Evolutionary conservation across 2,113 vertebrate genomes (phyloP).

Genomic region (Regulus satrapa): DNA sequence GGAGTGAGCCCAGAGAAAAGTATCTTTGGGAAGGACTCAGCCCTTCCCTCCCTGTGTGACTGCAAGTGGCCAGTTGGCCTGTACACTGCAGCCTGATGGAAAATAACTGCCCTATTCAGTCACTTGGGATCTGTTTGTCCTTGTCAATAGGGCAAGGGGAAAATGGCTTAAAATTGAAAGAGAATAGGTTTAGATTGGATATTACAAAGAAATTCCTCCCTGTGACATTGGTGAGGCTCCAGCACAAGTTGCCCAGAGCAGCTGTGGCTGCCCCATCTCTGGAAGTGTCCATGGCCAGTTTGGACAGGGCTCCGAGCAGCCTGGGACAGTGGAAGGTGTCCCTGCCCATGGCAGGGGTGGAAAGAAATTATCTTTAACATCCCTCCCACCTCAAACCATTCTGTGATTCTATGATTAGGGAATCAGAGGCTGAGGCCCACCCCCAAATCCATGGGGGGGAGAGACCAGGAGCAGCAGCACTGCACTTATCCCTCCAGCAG

Average conservation of each 20-base stretch:
- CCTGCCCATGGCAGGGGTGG: not conserved
- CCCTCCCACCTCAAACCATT: not conserved
- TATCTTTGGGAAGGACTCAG: not conserved
- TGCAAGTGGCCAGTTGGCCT: not conserved
- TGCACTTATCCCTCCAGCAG: not conserved
- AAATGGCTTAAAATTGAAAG: not conserved
- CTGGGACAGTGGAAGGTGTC: not conserved
- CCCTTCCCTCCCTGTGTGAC: not conserved
- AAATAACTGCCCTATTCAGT: not conserved
- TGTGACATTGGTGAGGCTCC: not conserved
- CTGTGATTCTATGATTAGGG: not conserved
- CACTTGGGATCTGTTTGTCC: not conserved
- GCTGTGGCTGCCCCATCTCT: not conserved
- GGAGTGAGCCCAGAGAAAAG: not conserved
- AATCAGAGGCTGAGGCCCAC: not conserved
- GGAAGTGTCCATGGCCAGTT: rapidly evolving
- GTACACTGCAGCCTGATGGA: rapidly evolving
- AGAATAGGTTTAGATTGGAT: not conserved
- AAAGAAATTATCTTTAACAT: not conserved
- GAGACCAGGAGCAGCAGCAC: not conserved
- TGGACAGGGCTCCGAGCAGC: rapidly evolving
- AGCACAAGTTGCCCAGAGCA: not conserved
- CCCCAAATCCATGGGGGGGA: not conserved
- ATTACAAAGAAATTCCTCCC: not conserved
- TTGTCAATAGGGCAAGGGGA: not conserved